Base-by-base conservation (phyloP, 2,113 vertebrate genomes). In the Ceyx cyanopectus region DNA sequence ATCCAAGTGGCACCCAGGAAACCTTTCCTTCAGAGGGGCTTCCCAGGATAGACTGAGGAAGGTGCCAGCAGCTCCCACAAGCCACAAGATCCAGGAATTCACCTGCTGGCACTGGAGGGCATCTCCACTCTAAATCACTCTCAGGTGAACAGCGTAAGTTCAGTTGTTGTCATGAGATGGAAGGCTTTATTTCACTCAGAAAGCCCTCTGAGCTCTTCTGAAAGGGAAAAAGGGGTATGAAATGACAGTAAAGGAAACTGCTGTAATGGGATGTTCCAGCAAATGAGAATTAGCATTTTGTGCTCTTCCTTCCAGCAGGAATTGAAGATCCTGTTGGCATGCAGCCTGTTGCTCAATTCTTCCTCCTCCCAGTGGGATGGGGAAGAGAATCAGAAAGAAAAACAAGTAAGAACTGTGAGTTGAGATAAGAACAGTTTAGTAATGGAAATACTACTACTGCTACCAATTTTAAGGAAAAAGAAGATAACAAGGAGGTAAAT, bases 241-340 rank as follows among this genome's bases (percentile, higher is more conserved):
- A 68, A 76, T 73, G 17, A 60, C 58, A 45, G 20, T 81, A 84
- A 43, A 87, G n/a, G 69, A 54, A 75, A 61, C n/a, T 1, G 1
- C 41, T 89, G 4, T 76, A 73, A 76, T 87, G 79, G 60, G 72
- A 54, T 4, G 4, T 72, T 85, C 46, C 17, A 81, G 67, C 74
- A 87, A 94, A 93, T 48, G 32, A 79, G 92, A 94, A 50, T 51
- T 81, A 79, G 45, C 16, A 17, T 91, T 89, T 87, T 60, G 23
- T 79, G 54, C 21, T 85, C n/a, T 62, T 76, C 43, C 27, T 77
- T 92, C 20, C 32, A 54, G 40, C 20, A 85, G 51, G 43, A 85
- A 89, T 91, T 69, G 27, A 53, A 87, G 62, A 76, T 32, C 30
- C 12, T 37, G n/a, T 34, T 20, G 34, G 48, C 17, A 14, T 9